These are phyloP conservation scores for Danio choprae DNA, from an alignment of 2,797 vertebrate species.

Conservation along the genomic window DNA sequence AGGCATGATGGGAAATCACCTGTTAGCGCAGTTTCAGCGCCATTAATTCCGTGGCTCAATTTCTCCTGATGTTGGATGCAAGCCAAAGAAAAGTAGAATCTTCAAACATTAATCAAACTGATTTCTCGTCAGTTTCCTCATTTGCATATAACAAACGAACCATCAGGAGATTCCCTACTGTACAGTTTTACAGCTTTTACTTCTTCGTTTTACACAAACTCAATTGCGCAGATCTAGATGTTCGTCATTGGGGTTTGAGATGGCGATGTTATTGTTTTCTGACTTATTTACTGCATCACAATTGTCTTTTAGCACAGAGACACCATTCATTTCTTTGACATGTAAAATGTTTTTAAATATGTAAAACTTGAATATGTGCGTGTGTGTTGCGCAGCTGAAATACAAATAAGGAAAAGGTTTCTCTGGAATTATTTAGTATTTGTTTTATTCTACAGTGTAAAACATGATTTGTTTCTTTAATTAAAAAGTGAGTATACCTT, in stretches of 20 bases:
- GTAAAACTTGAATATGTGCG: too few relatives aligned
- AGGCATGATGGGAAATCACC: slow-evolving; percentile 25
- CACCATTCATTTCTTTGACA: slow-evolving; percentile 2
- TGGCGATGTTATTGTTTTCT: background rate
- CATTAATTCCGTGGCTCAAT: background rate
- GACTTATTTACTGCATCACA: background rate
- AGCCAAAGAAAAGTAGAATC: background rate
- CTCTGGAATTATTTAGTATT: too few relatives aligned
- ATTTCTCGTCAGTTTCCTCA: background rate
- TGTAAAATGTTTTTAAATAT: too few relatives aligned
- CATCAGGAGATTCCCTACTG: too few relatives aligned
- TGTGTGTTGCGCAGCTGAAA: too few relatives aligned
- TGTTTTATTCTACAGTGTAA: too few relatives aligned
- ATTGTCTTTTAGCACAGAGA: background rate
- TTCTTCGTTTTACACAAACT: too few relatives aligned
- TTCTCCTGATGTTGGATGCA: background rate
- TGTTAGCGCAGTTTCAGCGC: background rate
- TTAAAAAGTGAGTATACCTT: too few relatives aligned
- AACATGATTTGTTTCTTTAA: too few relatives aligned
- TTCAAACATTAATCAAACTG: background rate
- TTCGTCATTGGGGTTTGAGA: slow-evolving; percentile 7
- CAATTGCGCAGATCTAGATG: background rate
- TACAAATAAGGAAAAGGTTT: too few relatives aligned
- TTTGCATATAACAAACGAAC: too few relatives aligned
- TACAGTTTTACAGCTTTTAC: too few relatives aligned